Percentiles rank a stretch among this genome's conserved stretches.
phyloP scores from a whole-genome alignment of 2,113 vertebrate species.

The Syngnathus scovelli region DNA sequence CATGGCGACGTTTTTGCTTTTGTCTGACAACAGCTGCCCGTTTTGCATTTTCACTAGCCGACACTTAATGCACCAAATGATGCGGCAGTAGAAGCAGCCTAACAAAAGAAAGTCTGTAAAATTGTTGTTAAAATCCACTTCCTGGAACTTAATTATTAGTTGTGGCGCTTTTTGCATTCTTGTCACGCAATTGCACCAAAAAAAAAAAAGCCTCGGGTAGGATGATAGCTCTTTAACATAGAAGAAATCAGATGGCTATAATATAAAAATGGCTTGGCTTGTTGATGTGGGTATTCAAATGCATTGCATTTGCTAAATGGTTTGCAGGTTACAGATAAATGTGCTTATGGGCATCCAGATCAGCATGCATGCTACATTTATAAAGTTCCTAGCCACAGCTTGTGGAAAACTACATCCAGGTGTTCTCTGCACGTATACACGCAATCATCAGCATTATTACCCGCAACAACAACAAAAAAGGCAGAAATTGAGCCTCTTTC shows the following conservation, averaged over 20 bases:
- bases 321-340: conserved; percentile 12
- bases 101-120: conserved; percentile 10
- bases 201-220: neutral
- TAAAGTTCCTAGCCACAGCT: conserved; percentile 49
- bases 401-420: conserved; percentile 59
- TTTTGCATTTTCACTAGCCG: conserved; percentile 21
- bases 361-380: conserved; percentile 36
- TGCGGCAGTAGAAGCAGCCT: neutral
- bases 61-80: conserved; percentile 15
- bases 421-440: conserved; percentile 33
- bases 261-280: neutral
- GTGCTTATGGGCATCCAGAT: conserved; percentile 20
- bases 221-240: neutral
- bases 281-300: neutral
- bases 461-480: conserved; percentile 10
- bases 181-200: neutral
- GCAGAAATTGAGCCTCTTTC: conserved; percentile 42
- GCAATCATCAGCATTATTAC: conserved; percentile 16
- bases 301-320: neutral
- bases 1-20: conserved; percentile 15
- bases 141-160: neutral
- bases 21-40: conserved; percentile 30
- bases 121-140: neutral
- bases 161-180: neutral
- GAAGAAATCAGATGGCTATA: neutral